Evolutionary conservation across 2,113 vertebrate genomes (phyloP), one percentile per base, ranked within the genome.

Genomic region (Muntiacus muntjak): DNA sequence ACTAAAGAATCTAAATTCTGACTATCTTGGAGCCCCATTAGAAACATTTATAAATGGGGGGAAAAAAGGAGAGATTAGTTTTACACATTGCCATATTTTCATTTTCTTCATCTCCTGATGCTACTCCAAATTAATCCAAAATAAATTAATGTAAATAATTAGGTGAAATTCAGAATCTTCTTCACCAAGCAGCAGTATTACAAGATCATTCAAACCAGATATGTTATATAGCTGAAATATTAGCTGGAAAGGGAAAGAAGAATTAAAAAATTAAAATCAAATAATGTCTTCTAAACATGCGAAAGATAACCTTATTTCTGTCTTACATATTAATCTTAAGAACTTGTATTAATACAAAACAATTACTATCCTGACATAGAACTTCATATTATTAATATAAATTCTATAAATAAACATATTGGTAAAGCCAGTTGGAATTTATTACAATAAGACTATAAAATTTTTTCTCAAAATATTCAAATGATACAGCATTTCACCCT

Each of bases 381-480:
- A 78, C 54, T 64, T 94, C 45, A 25, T 47, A 94, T 33, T 47
- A 95, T 82, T 54, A 50, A 54, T 5, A 47, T 45, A 43, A 67
- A 76, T n/a, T 93, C 91, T 78, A 8, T 62, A 45, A 93, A 64
- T 26, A 47, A 76, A 55, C 26, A 60, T 7, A 33, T 74, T 67
- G n/a, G 57, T 58, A 83, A 89, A 92, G 9, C 1, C 64, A 76
- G 9, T 21, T 62, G 52, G 4, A 81, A 55, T 64, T 67, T 83
- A 93, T 8, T 87, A 95, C 36, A 88, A 71, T 40, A 74, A 96
- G 43, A 30, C 55, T 78, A 87, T 26, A 94, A 82, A 93, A 36
- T 64, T 62, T 86, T 55, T 96, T 57, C 74, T 95, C 47, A 64
- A 64, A 87, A 82, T 87, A 96, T 92, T 86, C 74, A 97, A 95